Base-by-base conservation (phyloP, 2,888 invertebrate species). In the Tetropium fuscum region DNA sequence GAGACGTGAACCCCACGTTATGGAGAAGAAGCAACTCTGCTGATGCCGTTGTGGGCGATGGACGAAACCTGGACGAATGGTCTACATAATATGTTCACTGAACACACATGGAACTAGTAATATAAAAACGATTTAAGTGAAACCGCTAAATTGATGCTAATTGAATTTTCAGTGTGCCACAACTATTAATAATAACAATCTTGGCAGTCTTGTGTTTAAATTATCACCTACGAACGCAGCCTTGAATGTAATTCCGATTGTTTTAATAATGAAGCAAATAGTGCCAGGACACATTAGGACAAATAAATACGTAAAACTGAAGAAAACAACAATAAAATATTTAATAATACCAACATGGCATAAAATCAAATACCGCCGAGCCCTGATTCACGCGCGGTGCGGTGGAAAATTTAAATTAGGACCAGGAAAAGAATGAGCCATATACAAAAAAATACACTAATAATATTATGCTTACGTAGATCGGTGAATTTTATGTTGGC, bases 171-270 rank as follows among this genome's bases (percentile, higher is more conserved):
- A 15, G 8, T 4, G 16, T 10, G 19, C 16, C 13, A 38, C 19
- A 18, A 2, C 2, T 15, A 5, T n/a, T n/a, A n/a, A n/a, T n/a
- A n/a, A n/a, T n/a, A n/a, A n/a, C n/a, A n/a, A n/a, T n/a, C n/a
- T n/a, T 38, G 18, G 34, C 34, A 34, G 6, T 15, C 34, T 13
- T 15, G 13, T 15, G 34, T 11, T 6, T 11, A 34, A 34, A 34
- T 34, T 34, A 34, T 34, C 34, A 34, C 34, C 34, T 34, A 34
- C 34, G 6, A 19, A 15, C 27, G 11, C 30, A 30, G 11, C 45
- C 45, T 45, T 45, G 45, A 45, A 45, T 45, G 30, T 45, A 30
- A 45, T 45, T 45, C 11, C 45, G 8, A 45, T 45, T 45, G 45
- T 45, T 32, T 45, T 15, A 18, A 11, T 18, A 15, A 18, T 30